A percentile compares a stretch with the other conserved stretches of the same genome.
phyloP scores from a whole-genome alignment of 1,140 invertebrate genomes.

The Cardiocondyla obscurior region DNA sequence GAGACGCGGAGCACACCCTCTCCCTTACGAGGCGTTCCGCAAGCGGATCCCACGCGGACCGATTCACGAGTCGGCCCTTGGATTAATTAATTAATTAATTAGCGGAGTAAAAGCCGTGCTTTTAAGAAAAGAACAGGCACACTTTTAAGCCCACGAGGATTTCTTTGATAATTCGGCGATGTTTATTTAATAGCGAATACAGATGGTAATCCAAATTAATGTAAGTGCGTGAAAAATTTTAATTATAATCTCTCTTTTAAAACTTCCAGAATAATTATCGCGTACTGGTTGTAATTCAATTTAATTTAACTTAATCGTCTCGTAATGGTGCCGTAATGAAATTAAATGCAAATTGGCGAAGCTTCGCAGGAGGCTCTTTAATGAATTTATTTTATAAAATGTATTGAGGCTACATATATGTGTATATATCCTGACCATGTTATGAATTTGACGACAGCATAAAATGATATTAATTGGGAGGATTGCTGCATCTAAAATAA shows the following conservation, averaged over 20 bases:
- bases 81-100: conserved; percentile 58
- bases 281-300: conserved; percentile 44
- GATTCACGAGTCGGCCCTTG: conserved; percentile 30
- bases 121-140: conserved; percentile 26
- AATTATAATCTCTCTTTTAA: conserved; percentile 56
- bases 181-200: conserved; percentile 51
- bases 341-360: conserved; percentile 53
- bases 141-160: conserved; percentile 40
- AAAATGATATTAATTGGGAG: conserved; percentile 33
- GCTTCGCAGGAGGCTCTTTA: conserved; percentile 39
- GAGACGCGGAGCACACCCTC: conserved; percentile 1
- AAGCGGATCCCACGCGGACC: conserved; percentile 1
- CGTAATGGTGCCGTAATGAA: conserved; percentile 52
- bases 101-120: conserved; percentile 30
- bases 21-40: background rate
- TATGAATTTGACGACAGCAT: background rate
- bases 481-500: background rate
- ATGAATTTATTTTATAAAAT: conserved; percentile 50
- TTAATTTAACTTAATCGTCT: conserved; percentile 52
- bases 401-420: background rate
- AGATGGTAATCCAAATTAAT: conserved; percentile 48
- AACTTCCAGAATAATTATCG: conserved; percentile 44
- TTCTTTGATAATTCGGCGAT: conserved; percentile 44
- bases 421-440: background rate
- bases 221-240: conserved; percentile 56